Conservation (phyloP, 2,888 invertebrate species). For the Heterodera filipjevi region DNA sequence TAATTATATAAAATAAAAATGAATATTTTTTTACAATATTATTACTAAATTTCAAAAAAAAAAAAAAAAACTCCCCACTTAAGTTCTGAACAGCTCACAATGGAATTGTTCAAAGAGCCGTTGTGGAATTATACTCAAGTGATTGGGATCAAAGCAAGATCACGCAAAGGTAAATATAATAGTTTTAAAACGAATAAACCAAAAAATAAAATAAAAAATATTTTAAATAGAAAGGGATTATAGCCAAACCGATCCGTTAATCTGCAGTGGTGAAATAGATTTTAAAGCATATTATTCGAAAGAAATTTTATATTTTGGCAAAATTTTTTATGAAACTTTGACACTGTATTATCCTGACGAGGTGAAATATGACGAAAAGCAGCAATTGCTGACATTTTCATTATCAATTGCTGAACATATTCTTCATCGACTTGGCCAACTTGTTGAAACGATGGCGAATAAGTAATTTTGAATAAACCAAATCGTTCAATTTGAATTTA, state of each 20-base stretch:
- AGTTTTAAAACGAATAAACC: too few relatives aligned
- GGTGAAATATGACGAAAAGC: neutral
- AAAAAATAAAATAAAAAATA: too few relatives aligned
- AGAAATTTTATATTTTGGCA: neutral
- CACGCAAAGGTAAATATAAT: neutral
- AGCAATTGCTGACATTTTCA: neutral
- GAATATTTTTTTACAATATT: too few relatives aligned
- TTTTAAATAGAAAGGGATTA: neutral
- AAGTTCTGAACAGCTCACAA: neutral
- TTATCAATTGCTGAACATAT: neutral
- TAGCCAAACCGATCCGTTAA: too few relatives aligned
- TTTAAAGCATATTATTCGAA: neutral
- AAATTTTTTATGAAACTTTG: neutral
- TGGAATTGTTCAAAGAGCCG: neutral
- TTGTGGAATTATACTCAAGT: neutral
- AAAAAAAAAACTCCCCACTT: too few relatives aligned
- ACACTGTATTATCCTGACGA: neutral
- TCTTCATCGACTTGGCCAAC: neutral
- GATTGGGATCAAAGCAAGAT: neutral
- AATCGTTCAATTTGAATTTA: too few relatives aligned
- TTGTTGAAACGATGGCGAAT: neutral
- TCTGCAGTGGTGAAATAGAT: neutral
- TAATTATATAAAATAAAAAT: too few relatives aligned
- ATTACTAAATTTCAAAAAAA: too few relatives aligned
- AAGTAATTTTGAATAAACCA: too few relatives aligned